Percentiles rank a stretch among this genome's conserved stretches.
These are phyloP conservation scores for Gastrophysa polygoni DNA, from an alignment of 2,888 invertebrate genomes.

Conservation along the genomic window DNA sequence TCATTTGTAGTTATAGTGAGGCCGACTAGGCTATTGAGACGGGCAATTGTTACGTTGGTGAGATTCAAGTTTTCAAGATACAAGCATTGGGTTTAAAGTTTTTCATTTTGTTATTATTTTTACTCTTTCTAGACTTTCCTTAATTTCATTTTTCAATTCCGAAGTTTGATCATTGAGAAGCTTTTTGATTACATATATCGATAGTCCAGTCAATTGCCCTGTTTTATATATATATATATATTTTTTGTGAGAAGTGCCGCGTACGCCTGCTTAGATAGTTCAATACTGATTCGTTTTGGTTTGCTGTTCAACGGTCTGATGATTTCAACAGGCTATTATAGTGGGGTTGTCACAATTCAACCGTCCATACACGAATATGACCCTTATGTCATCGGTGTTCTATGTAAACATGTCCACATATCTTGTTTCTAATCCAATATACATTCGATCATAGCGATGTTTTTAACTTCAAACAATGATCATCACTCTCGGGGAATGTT, in stretches of 20 bases:
- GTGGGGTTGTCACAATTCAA: neutral
- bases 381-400: neutral
- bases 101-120: neutral
- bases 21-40: no score
- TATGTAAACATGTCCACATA: neutral
- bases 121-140: neutral
- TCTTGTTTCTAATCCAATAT: neutral
- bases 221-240: neutral
- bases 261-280: neutral
- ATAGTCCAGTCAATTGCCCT: neutral
- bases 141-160: no score
- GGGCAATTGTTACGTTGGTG: neutral
- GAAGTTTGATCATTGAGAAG: neutral
- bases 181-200: neutral
- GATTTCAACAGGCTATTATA: neutral
- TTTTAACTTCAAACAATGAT: neutral
- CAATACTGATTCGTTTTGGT: neutral
- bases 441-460: neutral
- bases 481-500: neutral
- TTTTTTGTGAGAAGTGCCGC: neutral
- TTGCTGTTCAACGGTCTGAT: neutral
- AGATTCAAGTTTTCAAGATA: neutral
- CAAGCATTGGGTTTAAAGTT: neutral
- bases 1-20: neutral
- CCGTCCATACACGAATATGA: neutral